phyloP scores from a whole-genome alignment of 2,797 vertebrate species.

The Pseudomugil tenellus region DNA sequence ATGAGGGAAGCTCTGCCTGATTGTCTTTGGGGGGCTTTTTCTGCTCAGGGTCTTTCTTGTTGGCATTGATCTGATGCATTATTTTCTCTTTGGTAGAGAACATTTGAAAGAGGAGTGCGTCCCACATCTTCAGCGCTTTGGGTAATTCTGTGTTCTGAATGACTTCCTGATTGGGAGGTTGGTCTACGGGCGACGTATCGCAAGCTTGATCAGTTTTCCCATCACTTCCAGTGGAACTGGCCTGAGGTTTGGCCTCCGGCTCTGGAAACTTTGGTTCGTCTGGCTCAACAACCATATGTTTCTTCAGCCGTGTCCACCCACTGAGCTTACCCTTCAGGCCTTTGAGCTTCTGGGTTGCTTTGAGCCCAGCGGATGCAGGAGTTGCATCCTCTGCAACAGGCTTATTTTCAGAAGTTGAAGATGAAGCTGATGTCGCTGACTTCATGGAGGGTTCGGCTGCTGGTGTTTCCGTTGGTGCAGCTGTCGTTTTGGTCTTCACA shows the following conservation, averaged over 20 bases:
- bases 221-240: slow-evolving; percentile 20
- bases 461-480: slow-evolving; percentile 30
- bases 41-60: slow-evolving; percentile 60
- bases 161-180: slow-evolving; percentile 46
- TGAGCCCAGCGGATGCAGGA: slow-evolving; percentile 44
- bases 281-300: slow-evolving; percentile 88
- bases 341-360: slow-evolving; percentile 70
- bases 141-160: slow-evolving; percentile 67
- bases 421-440: slow-evolving; percentile 79
- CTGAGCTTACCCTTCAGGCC: slow-evolving; percentile 78
- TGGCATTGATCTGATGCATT: slow-evolving; percentile 70
- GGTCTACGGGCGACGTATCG: slow-evolving; percentile 27
- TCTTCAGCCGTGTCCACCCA: slow-evolving; percentile 90
- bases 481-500: slow-evolving; percentile 53
- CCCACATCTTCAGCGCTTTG: slow-evolving; percentile 91
- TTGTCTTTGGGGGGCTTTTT: slow-evolving; percentile 62
- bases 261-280: slow-evolving; percentile 77
- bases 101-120: slow-evolving; percentile 92
- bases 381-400: slow-evolving; percentile 7
- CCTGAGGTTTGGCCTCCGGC: slow-evolving; percentile 38
- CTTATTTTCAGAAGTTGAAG: slow-evolving; percentile 69
- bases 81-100: slow-evolving; percentile 84
- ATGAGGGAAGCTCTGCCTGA: slow-evolving; percentile 65
- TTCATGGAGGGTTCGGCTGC: slow-evolving; percentile 64
- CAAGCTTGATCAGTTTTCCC: slow-evolving; percentile 23